Evolutionary conservation across 2,113 vertebrate species (phyloP), one percentile per base, ranked within the genome.

Genomic region (Poecilia latipinna): DNA sequence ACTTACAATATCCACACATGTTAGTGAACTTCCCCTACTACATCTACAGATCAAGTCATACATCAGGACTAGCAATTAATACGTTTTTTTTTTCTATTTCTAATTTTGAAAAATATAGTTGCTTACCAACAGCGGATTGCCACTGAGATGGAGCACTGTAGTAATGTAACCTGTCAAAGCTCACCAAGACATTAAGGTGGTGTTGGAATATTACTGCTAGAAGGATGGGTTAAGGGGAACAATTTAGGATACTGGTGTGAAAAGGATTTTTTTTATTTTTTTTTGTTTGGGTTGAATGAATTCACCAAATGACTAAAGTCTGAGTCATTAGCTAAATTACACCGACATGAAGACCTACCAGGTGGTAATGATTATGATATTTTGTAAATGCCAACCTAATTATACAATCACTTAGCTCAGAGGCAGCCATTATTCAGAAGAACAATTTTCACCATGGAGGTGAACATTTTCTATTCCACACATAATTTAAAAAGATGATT

Each of bases 331-430:
- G 12, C 39, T 83, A 65, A 81, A 77, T 79, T 83, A 68, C 72
- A 65, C 48, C 44, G 19, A 74, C 61, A 79, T 60, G 61, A 87
- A 83, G 75, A 67, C 48, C 70, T 60, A 35, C 48, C 39, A 79
- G 78, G 61, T 65, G 54, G 54, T 68, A 68, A 77, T 77, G 67
- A 74, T 78, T 32, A 81, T 79, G 54, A 68, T 79, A 77, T 83
- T 79, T 57, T 79, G 78, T 79, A 65, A 85, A 81, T 83, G 78
- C 32, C 71, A 80, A 70, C 44, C 68, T 82, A 77, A 87, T 82
- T 67, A 60, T 32, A 48, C 42, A 76, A 84, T 84, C 69, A 71
- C 61, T 72, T 39, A 57, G 42, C 54, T 42, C 57, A 48, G 72
- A 70, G 37, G 32, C 4, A 64, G 69, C 84, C 77, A 80, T 69